Base-by-base conservation (phyloP, 2,113 vertebrate species). In the Castor canadensis region DNA sequence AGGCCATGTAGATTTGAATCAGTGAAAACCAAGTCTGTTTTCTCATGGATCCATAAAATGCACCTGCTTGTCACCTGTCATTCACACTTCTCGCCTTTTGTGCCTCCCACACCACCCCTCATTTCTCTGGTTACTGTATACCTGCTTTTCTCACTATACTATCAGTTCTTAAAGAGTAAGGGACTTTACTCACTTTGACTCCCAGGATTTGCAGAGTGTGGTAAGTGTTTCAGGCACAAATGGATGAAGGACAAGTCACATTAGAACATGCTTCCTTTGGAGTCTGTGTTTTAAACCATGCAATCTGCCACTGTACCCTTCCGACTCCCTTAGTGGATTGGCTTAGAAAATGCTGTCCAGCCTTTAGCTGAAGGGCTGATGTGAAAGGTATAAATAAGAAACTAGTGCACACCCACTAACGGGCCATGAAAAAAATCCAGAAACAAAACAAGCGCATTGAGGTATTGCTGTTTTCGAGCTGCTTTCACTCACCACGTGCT, bases 21-120 rank as follows among this genome's bases (percentile, higher is more conserved):
- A 45, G 64, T 93, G 89, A 79, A 89, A 92, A 92, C 71, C 80
- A 86, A 96, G 49, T 83, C 92, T 35, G 72, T 77, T 96, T 96
- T 73, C 69, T 93, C 54, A 45, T 35, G 28, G 56, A 93, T 89
- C 7, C 88, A 86, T 94, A 86, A 97, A 89, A 86, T 60, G 28
- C 28, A 49, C 6, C 20, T n/a, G 35, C n/a, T 85, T 32, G 4
- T 72, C 32, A 47, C 38, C 40, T 52, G 35, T 83, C 66, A 60
- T 8, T 11, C 47, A 32, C 52, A 43, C 52, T 82, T 95, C 66
- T 52, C 38, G 16, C 22, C 45, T 54, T 86, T 64, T 32, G 28
- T 86, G 60, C 28, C 49, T 4, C 30, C 35, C 40, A 1, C 16
- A 13, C 30, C 32, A 80, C 71, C 64, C 66, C 12, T 79, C 49